Percentiles rank a stretch among this genome's conserved stretches.
Conservation (phyloP, 2,797 vertebrate species). For the Megaceryle alcyon region DNA sequence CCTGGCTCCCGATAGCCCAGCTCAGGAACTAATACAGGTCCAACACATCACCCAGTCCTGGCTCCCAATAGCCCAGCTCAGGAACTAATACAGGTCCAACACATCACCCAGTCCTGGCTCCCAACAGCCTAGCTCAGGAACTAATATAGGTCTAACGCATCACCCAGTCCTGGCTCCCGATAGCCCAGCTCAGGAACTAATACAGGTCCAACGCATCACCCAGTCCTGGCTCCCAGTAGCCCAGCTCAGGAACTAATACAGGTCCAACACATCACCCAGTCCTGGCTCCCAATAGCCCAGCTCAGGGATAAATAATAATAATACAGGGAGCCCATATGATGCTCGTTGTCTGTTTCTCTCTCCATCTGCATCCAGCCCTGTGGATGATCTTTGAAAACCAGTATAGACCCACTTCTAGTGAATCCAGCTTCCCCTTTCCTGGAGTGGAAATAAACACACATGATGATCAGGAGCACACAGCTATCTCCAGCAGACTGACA, state of each 20-base stretch:
- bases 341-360: background rate
- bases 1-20: background rate
- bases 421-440: background rate
- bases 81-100: background rate
- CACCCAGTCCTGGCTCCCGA: background rate
- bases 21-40: too few relatives aligned
- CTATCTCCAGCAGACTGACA: background rate
- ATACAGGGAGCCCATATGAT: background rate
- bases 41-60: background rate
- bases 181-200: background rate
- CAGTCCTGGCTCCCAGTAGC: background rate
- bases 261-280: background rate
- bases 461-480: background rate
- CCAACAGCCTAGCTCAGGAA: background rate
- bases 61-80: background rate
- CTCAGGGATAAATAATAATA: background rate
- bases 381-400: background rate
- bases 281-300: background rate
- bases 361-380: background rate
- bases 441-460: accelerated
- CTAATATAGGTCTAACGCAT: background rate
- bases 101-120: background rate
- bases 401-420: accelerated
- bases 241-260: background rate
- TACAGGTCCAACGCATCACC: background rate